Conservation (phyloP, 2,113 vertebrate species). For the Chionodraco myersi region DNA sequence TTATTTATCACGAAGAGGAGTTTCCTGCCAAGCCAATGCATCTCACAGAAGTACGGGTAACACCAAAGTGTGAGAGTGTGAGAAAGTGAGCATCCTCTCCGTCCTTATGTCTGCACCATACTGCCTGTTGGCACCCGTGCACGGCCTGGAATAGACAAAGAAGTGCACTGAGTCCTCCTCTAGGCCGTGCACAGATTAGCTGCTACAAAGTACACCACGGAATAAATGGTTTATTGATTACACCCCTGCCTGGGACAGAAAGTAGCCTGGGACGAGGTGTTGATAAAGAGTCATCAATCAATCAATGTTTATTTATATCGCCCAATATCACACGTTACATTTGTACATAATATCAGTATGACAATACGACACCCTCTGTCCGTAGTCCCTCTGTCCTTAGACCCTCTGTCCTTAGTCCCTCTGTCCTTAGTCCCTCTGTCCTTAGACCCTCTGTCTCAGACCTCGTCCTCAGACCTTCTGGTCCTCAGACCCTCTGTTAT, state of each 20-base stretch:
- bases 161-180: slow-evolving; percentile 26
- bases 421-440: too few relatives aligned
- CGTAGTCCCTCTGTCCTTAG: too few relatives aligned
- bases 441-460: too few relatives aligned
- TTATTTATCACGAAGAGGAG: slow-evolving; percentile 58
- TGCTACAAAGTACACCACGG: slow-evolving; percentile 56
- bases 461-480: too few relatives aligned
- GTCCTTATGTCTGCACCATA: slow-evolving; percentile 13
- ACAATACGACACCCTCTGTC: too few relatives aligned
- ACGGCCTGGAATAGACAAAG: slow-evolving; percentile 30
- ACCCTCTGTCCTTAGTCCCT: too few relatives aligned
- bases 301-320: too few relatives aligned
- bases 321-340: too few relatives aligned
- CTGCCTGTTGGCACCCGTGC: slow-evolving; percentile 21
- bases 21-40: slow-evolving; percentile 54
- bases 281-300: slow-evolving; percentile 50
- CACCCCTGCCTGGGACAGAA: slow-evolving; percentile 34
- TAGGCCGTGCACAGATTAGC: slow-evolving; percentile 39
- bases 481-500: too few relatives aligned
- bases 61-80: slow-evolving; percentile 6
- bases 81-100: slow-evolving; percentile 11
- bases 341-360: too few relatives aligned
- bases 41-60: slow-evolving; percentile 44
- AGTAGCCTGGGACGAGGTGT: slow-evolving; percentile 59
- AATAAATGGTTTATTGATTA: slow-evolving; percentile 77